Evolutionary conservation across 2,888 invertebrate genomes (phyloP).

Genomic region (Caradrina kadenii): DNA sequence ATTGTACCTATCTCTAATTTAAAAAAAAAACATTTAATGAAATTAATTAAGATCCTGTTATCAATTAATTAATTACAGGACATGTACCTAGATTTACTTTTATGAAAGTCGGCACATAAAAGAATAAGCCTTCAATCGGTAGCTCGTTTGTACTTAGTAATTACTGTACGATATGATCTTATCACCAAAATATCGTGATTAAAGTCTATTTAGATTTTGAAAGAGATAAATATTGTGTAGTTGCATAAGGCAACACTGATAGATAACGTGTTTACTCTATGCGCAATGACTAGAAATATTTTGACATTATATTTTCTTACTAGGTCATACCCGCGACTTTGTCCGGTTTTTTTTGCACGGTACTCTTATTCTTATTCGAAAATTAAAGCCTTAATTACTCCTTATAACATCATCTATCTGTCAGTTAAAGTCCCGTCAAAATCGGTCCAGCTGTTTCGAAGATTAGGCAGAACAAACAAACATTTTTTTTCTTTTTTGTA

Average conservation of each 20-base stretch:
- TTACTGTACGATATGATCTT: slow-evolving; percentile 71
- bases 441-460: too few species aligned
- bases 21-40: slow-evolving; percentile 38
- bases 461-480: too few species aligned
- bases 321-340: too few species aligned
- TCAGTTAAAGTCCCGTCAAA: too few species aligned
- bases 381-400: too few species aligned
- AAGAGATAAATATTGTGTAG: slow-evolving; percentile 57
- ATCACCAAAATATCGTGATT: slow-evolving; percentile 69
- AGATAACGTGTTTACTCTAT: slow-evolving; percentile 47
- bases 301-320: slow-evolving; percentile 1
- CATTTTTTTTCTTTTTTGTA: too few species aligned
- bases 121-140: slow-evolving; percentile 67
- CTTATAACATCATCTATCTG: too few species aligned
- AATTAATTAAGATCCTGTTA: slow-evolving; percentile 64
- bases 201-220: slow-evolving; percentile 71
- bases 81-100: slow-evolving; percentile 50
- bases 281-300: slow-evolving; percentile 47
- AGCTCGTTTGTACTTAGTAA: slow-evolving; percentile 75
- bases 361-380: too few species aligned
- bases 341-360: too few species aligned
- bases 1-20: slow-evolving; percentile 26
- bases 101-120: slow-evolving; percentile 64
- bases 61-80: slow-evolving; percentile 63
- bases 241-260: slow-evolving; percentile 59